Evolutionary conservation across 2,797 vertebrate genomes (phyloP).

Genomic region (Trematomus bernacchii): DNA sequence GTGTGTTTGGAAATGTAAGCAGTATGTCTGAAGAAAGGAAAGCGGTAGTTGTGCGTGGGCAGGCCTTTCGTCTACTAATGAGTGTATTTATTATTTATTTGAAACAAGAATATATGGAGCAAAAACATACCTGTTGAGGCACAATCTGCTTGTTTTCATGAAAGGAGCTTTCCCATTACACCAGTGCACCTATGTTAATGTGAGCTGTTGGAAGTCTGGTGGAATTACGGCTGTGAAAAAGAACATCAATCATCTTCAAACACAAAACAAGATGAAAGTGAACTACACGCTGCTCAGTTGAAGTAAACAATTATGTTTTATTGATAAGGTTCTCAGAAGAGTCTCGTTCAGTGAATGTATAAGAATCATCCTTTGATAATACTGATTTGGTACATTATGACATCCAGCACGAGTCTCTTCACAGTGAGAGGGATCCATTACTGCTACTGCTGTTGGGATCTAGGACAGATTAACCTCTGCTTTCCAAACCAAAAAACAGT

Average conservation of each 20-base stretch:
- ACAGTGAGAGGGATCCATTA: conserved; percentile 88
- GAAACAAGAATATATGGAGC: neutral
- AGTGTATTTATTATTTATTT: neutral
- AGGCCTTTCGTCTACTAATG: neutral
- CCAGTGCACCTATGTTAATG: conserved; percentile 11
- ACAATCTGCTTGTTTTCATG: conserved; percentile 1
- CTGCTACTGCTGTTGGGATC: conserved; percentile 87
- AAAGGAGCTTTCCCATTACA: neutral
- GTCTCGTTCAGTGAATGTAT: conserved; percentile 87
- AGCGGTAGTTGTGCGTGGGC: neutral
- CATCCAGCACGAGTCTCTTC: conserved; percentile 90
- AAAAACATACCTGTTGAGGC: neutral
- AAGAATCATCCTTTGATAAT: conserved; percentile 87
- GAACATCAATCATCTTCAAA: conserved; percentile 22
- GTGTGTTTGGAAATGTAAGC: neutral
- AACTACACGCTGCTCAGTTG: conserved; percentile 78
- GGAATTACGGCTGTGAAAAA: conserved; percentile 5
- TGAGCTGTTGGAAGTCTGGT: conserved; percentile 1
- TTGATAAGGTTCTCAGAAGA: conserved; percentile 90
- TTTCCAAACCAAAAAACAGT: conserved; percentile 74
- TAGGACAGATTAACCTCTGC: conserved; percentile 86
- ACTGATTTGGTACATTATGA: conserved; percentile 92
- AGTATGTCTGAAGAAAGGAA: neutral
- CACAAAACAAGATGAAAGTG: conserved; percentile 62
- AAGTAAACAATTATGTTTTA: conserved; percentile 90